phyloP scores from a whole-genome alignment of 2,797 vertebrate genomes.

The Falco naumanni region DNA sequence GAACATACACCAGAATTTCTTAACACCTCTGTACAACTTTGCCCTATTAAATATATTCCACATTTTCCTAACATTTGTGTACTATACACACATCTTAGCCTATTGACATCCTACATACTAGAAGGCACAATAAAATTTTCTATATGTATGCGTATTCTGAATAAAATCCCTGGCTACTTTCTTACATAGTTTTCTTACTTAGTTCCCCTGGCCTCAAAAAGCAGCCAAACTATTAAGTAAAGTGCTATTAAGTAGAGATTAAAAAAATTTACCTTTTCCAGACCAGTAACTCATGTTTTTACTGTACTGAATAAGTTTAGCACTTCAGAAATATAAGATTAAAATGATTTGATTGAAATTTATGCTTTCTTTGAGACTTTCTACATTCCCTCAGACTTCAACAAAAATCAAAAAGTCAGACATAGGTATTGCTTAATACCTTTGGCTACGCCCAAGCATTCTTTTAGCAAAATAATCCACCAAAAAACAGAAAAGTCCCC shows the following conservation, averaged over 20 bases:
- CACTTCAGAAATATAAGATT: not conserved
- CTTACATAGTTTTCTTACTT: not conserved
- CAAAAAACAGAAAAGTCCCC: not conserved
- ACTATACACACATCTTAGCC: not conserved
- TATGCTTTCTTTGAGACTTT: not conserved
- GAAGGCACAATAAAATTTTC: not conserved
- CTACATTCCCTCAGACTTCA: not conserved
- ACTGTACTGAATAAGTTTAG: not conserved
- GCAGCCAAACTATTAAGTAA: not conserved
- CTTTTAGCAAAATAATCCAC: not conserved
- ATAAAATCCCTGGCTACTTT: not conserved
- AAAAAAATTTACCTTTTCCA: not conserved
- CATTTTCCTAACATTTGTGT: not conserved
- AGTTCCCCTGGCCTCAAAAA: not conserved
- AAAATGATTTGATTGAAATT: not conserved
- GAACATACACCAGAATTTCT: not conserved
- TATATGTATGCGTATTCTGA: accelerated
- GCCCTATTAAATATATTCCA: not conserved
- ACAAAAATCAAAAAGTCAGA: not conserved
- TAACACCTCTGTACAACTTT: not conserved
- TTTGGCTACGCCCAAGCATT: not conserved
- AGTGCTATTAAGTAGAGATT: not conserved
- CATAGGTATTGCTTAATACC: not conserved
- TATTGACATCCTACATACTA: not conserved
- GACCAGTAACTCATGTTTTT: not conserved